Conservation (phyloP, 2,888 invertebrate species). For the Noctua pronuba region DNA sequence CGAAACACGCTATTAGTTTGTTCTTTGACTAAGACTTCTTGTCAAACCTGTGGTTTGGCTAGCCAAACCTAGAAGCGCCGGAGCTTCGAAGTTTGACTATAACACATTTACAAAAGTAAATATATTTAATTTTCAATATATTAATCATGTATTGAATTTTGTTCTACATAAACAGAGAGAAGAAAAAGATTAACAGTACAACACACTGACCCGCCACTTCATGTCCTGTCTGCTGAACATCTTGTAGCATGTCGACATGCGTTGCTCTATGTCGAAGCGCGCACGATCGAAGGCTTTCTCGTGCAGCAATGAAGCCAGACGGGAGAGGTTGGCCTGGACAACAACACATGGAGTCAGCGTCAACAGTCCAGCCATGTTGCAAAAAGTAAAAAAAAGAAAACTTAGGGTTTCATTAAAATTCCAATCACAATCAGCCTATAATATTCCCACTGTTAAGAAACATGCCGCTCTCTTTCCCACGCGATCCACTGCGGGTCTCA, state of each 20-base stretch:
- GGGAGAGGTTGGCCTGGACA: constrained; percentile 77
- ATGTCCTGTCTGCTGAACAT: constrained; percentile 80
- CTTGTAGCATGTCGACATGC: constrained; percentile 77
- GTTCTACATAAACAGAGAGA: background rate
- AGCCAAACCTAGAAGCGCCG: too few species aligned
- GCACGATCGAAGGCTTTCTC: constrained; percentile 72
- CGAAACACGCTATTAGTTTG: too few species aligned
- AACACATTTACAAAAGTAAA: too few species aligned
- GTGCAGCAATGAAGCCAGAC: constrained; percentile 77
- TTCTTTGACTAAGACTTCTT: too few species aligned
- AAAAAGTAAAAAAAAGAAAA: too few species aligned
- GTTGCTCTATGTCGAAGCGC: constrained; percentile 72
- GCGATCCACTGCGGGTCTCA: background rate
- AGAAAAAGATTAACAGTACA: background rate
- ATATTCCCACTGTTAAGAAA: background rate
- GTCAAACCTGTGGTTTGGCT: too few species aligned
- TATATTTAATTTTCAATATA: background rate
- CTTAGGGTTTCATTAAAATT: background rate
- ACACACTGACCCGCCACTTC: constrained; percentile 79
- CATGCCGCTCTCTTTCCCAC: background rate
- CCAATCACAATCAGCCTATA: background rate
- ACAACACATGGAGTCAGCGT: background rate
- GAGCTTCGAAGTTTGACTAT: too few species aligned
- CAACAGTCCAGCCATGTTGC: background rate
- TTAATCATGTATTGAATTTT: background rate